Percentiles rank a stretch among this genome's conserved stretches.
These are phyloP conservation scores for Malthinus seriepunctatus DNA, from an alignment of 2,888 invertebrate genomes.

Conservation along the genomic window DNA sequence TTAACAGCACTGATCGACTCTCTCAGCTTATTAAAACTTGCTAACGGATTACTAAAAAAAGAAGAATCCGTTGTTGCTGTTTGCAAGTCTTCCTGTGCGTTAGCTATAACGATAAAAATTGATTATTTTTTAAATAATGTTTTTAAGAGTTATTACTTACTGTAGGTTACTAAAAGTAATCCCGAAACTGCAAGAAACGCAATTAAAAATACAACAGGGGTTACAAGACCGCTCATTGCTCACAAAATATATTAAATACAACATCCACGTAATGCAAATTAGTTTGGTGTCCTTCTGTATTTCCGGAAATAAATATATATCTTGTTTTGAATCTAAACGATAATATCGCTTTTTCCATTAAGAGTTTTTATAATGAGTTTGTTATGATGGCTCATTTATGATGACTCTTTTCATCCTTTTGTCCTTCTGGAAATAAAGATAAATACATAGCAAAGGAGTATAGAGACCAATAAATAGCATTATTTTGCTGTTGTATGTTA, in stretches of 20 bases:
- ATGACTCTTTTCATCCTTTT: no score
- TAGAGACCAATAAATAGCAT: no score
- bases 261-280: neutral
- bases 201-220: neutral
- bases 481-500: no score
- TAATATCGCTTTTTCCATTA: neutral
- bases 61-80: slow-evolving; percentile 6
- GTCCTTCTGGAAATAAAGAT: no score
- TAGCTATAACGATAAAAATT: slow-evolving; percentile 12
- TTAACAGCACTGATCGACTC: slow-evolving; percentile 14
- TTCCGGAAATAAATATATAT: neutral
- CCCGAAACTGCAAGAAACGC: neutral
- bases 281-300: slow-evolving; percentile 1
- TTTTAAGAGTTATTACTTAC: neutral
- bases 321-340: slow-evolving; percentile 1
- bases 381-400: no score
- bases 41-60: slow-evolving; percentile 1
- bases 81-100: slow-evolving; percentile 15
- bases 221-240: neutral
- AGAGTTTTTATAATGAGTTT: no score
- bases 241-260: neutral
- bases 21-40: slow-evolving; percentile 16
- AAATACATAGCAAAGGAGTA: no score
- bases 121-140: neutral
- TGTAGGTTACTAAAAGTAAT: neutral